Evolutionary conservation across 2,797 vertebrate genomes (phyloP), one percentile per base, ranked within the genome.

Genomic region (Catamblyrhynchus diadema): DNA sequence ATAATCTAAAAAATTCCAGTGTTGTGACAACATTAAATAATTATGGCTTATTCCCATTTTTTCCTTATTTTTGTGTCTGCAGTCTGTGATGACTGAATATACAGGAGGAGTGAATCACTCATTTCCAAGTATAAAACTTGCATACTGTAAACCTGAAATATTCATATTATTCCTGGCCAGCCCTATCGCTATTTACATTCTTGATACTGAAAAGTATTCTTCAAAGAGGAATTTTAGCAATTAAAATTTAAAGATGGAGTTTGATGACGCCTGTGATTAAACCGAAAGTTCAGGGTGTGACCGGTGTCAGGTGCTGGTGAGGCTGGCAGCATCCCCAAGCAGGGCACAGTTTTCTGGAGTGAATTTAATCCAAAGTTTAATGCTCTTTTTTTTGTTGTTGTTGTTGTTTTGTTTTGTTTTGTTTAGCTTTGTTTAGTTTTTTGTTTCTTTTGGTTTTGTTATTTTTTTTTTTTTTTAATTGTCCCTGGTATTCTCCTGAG

Each of bases 211-310:
- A 86, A 88, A 95, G 88, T 80, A 83, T 32, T 86, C 92, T 81
- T 97, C 88, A 96, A 94, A 95, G 86, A 67, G 4, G 8, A 65
- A 54, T 81, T 91, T 92, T 74, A 90, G 83, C 69, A 95, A 89
- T 96, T 93, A 89, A 95, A 93, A 84, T 93, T 86, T 90, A 78
- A 89, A 89, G 90, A n/a, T 53, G 72, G 78, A 28, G 30, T 89
- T 79, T 92, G 91, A 84, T 59, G 47, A 28, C 1, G 35, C 21
- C 24, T 50, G 65, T 62, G 90, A 93, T 90, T 84, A 77, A 86
- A 86, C 66, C 23, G 14, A 13, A 81, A 83, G 73, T 18, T 50
- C 60, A 62, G 79, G 12, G 51, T 16, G 69, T 66, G 85, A 4
- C 37, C 4, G 45, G 45, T 13, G 57, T 17, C n/a, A 30, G 53